Evolutionary conservation across 1,140 invertebrate genomes (phyloP).

Genomic region (Neuroterus valhalla): DNA sequence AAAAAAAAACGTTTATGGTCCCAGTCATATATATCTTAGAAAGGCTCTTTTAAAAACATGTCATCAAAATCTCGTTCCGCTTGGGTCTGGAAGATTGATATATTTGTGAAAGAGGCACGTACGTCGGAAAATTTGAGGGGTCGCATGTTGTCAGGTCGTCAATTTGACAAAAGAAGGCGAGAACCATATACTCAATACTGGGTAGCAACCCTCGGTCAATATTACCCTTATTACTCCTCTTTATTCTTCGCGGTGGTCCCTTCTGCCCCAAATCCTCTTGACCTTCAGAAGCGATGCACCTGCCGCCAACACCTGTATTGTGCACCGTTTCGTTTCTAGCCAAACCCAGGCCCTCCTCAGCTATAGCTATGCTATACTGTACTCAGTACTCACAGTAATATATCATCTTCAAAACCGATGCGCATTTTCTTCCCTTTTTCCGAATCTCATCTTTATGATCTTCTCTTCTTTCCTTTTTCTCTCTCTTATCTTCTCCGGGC

Average conservation of each 20-base stretch:
- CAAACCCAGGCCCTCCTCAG: neutral
- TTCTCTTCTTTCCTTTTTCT: neutral
- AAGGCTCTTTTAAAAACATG: slow-evolving; percentile 22
- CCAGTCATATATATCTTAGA: neutral
- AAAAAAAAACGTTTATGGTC: neutral
- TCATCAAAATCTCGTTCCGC: slow-evolving; percentile 29
- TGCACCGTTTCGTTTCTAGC: neutral
- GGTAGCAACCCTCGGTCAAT: slow-evolving; percentile 21
- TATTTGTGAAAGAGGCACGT: slow-evolving; percentile 25
- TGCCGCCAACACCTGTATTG: slow-evolving; percentile 37
- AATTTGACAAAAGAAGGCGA: slow-evolving; percentile 13
- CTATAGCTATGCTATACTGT: too few species aligned
- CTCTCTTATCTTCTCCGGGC: slow-evolving; percentile 12
- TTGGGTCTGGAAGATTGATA: slow-evolving; percentile 27
- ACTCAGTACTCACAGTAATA: slow-evolving; percentile 1
- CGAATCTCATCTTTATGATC: neutral
- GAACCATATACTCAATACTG: slow-evolving; percentile 20
- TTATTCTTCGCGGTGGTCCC: slow-evolving; percentile 26
- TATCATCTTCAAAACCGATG: neutral
- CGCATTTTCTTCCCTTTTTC: neutral
- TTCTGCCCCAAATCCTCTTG: slow-evolving; percentile 28
- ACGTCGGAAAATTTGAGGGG: slow-evolving; percentile 20
- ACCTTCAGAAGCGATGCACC: slow-evolving; percentile 29
- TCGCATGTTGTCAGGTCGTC: slow-evolving; percentile 25
- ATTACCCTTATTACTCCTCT: slow-evolving; percentile 18